phyloP scores from a whole-genome alignment of 35 echinoderm and acorn worm genomes.

The Apostichopus parvimensis region DNA sequence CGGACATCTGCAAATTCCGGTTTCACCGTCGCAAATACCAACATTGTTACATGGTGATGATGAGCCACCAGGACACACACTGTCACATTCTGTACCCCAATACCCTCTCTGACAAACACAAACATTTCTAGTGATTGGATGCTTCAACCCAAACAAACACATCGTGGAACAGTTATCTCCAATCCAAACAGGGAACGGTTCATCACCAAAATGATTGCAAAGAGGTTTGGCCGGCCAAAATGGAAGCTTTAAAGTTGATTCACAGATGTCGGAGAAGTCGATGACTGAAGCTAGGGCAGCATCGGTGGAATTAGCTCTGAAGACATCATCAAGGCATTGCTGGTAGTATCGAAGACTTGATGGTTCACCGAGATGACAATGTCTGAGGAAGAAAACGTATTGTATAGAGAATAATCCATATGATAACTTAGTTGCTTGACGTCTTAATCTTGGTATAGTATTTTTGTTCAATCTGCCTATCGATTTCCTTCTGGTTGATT shows the following conservation, averaged over 20 bases:
- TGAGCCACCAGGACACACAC: constrained; percentile 72
- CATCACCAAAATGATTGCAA: constrained; percentile 78
- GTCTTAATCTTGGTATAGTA: no score
- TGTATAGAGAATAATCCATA: no score
- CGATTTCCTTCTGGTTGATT: no score
- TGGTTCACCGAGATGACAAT: constrained; percentile 65
- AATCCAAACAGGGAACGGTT: constrained; percentile 86
- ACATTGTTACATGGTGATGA: constrained; percentile 66
- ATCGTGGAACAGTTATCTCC: constrained; percentile 75
- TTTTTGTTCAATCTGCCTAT: no score
- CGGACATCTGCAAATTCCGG: constrained; percentile 71
- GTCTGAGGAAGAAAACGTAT: constrained; percentile 39
- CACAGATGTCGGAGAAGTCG: constrained; percentile 72
- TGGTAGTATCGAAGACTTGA: constrained; percentile 54
- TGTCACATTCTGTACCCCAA: constrained; percentile 68
- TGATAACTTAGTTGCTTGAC: no score
- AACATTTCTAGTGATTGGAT: constrained; percentile 54
- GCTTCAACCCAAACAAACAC: constrained; percentile 68
- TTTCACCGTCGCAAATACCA: constrained; percentile 61
- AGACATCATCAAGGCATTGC: constrained; percentile 58
- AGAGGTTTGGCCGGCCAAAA: constrained; percentile 81
- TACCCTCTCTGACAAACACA: constrained; percentile 81
- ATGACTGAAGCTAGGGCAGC: constrained; percentile 65
- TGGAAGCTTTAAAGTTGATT: constrained; percentile 52
- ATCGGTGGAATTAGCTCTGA: constrained; percentile 55